Percentiles rank a stretch among this genome's conserved stretches.
Conservation (phyloP, 2,888 invertebrate species). For the Octonoba sinensis region DNA sequence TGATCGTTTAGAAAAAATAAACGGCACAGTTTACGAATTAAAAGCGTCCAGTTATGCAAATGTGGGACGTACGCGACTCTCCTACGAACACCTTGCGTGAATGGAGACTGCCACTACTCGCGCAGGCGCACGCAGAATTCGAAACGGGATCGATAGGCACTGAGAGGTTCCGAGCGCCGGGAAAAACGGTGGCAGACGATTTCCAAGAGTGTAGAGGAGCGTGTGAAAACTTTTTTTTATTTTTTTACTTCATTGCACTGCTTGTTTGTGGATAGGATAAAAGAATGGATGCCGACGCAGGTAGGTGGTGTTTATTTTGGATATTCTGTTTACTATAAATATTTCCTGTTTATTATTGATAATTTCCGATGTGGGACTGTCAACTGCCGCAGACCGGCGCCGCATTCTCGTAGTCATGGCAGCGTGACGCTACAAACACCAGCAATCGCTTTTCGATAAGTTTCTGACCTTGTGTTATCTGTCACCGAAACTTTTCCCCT, state of each 20-base stretch:
- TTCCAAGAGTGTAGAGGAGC: slow-evolving; percentile 21
- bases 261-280: slow-evolving; percentile 3
- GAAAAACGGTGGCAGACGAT: slow-evolving; percentile 39
- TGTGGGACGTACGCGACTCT: slow-evolving; percentile 4
- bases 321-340: neutral
- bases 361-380: slow-evolving; percentile 15
- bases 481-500: neutral
- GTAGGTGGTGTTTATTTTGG: slow-evolving; percentile 2
- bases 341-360: neutral
- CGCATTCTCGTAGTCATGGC: slow-evolving; percentile 45
- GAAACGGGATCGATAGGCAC: slow-evolving; percentile 31
- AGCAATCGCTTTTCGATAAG: slow-evolving; percentile 4
- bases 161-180: slow-evolving; percentile 14
- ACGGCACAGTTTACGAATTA: slow-evolving; percentile 5
- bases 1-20: neutral
- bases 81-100: slow-evolving; percentile 12
- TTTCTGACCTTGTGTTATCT: slow-evolving; percentile 22
- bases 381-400: slow-evolving; percentile 5
- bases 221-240: slow-evolving; percentile 26
- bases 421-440: slow-evolving; percentile 56
- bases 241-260: slow-evolving; percentile 11
- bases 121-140: slow-evolving; percentile 19
- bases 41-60: slow-evolving; percentile 21
- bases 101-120: neutral
- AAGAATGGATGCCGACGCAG: slow-evolving; percentile 51